Base-by-base conservation (phyloP, 2,797 vertebrate species). In the Limnodromus scolopaceus region DNA sequence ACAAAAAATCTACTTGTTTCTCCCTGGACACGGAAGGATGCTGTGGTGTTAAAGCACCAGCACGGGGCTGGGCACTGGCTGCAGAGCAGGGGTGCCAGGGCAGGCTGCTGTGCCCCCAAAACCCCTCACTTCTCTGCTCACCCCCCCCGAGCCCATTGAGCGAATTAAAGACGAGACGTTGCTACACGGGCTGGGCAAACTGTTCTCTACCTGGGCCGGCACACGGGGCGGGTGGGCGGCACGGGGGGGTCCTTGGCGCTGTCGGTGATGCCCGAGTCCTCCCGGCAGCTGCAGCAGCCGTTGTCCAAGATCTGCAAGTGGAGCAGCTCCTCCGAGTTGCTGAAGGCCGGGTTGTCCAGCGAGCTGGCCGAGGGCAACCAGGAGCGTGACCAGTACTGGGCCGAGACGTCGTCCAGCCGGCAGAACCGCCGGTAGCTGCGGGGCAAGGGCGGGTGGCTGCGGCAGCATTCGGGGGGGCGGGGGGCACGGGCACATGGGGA, bases 361-460 rank as follows among this genome's bases (percentile, higher is more conserved):
- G 99, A 99, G 93, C 98, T 99, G 25, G 97, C 98, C 1, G 97
- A 98, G 16, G 98, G 98, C 15, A 98, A 98, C 98, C 98, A 97
- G 2, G 99, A 99, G 69, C 98, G 98, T 0, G 97, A 97, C 99
- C 99, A 99, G 97, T 99, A 99, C 72, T 98, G 99, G 5, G 98
- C 98, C 0, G 99, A 99, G 88, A 99, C 97, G 14, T 99, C 99
- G 25, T 99, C 99, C 30, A 99, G 99, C 68, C 99, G 99, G 97
- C 99, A 99, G 98, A 99, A 99, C 86, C 98, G 98, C 63, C 98
- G 98, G 91, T 99, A 99, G 96, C 99, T 99, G 95, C 6, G 10
- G 82, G 80, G 13, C 13, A 4, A 38, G 64, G 48, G 16, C 8
- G 25, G 27, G 36, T 1, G 9, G 41, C 58, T 43, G 45, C 4